A percentile compares a stretch with the other conserved stretches of the same genome.
Conservation (phyloP, 2,797 vertebrate species). For the Scarus forsteni region DNA sequence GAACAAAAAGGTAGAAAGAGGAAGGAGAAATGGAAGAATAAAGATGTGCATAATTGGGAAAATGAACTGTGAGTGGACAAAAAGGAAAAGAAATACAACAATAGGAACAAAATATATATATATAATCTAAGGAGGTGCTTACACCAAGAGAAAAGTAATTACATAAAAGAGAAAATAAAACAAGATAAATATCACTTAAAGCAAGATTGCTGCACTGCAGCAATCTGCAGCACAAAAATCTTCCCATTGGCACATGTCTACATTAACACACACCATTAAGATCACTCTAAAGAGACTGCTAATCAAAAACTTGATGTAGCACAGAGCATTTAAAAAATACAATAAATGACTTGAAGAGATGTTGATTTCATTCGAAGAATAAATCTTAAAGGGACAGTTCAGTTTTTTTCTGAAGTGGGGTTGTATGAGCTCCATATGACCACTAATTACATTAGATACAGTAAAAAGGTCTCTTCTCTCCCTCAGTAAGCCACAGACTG, state of each 20-base stretch:
- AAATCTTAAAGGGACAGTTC: no score
- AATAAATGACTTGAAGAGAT: neutral
- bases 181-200: constrained; percentile 44
- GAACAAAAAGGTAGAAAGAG: constrained; percentile 33
- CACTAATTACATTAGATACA: no score
- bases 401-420: no score
- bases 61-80: neutral
- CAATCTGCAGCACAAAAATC: constrained; percentile 50
- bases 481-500: no score
- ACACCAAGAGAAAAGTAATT: no score
- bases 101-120: no score
- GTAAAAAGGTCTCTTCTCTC: no score
- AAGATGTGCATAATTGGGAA: constrained; percentile 4
- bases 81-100: constrained; percentile 20
- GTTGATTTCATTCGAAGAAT: no score
- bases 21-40: constrained; percentile 22
- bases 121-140: no score
- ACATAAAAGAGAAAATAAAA: constrained; percentile 32
- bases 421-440: no score
- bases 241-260: constrained; percentile 33
- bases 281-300: constrained; percentile 16
- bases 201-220: no score
- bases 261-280: constrained; percentile 13
- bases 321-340: constrained; percentile 22
- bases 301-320: constrained; percentile 16